Conservation (phyloP, 1,140 invertebrate genomes). For the Pseudomyrmex concolor region DNA sequence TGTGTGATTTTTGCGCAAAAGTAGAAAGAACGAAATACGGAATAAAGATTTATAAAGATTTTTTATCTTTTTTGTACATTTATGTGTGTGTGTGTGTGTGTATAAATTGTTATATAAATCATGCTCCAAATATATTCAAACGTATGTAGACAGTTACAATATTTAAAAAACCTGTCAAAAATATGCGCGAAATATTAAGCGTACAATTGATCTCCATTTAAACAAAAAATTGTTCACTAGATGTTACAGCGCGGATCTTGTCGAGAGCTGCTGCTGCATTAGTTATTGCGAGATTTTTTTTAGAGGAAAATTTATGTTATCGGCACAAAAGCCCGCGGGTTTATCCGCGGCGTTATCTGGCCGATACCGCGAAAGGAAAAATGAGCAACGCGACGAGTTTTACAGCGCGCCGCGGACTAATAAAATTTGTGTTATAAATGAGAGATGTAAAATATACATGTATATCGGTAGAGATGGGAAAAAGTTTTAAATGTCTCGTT, state of each 20-base stretch:
- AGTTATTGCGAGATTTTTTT: constrained; percentile 35
- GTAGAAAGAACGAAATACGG: not conserved
- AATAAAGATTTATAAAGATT: no score
- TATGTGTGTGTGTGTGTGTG: no score
- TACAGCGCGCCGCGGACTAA: not conserved
- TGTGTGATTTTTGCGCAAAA: not conserved
- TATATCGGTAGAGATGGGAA: not conserved
- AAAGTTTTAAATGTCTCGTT: constrained; percentile 29
- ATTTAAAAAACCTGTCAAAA: not conserved
- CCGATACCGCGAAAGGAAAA: constrained; percentile 27
- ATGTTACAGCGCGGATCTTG: not conserved
- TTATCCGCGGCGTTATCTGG: constrained; percentile 36
- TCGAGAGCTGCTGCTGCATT: constrained; percentile 13
- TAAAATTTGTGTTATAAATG: constrained; percentile 15
- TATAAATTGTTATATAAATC: no score
- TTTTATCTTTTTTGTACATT: no score
- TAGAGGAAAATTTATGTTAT: constrained; percentile 37
- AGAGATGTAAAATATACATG: no score
- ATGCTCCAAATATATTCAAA: no score
- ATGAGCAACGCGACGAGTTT: constrained; percentile 11
- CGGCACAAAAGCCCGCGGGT: not conserved
- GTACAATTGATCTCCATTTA: constrained; percentile 9
- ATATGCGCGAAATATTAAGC: constrained; percentile 3
- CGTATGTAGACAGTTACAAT: not conserved
- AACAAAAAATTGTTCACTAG: constrained; percentile 1